Conservation (phyloP, 2,113 vertebrate species). For the Reinhardtius hippoglossoides region DNA sequence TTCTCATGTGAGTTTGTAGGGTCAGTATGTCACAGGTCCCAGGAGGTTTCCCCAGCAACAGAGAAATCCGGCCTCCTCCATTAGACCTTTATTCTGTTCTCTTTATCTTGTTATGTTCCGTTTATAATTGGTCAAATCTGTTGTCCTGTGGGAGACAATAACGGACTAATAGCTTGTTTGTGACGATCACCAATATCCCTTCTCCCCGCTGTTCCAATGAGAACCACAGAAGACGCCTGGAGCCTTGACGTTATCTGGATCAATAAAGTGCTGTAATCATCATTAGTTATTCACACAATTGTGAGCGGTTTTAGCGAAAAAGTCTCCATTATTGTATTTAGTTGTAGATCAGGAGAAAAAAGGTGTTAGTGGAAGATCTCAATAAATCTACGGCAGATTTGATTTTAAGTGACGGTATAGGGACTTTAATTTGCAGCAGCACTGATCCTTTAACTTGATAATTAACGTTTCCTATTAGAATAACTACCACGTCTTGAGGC, state of each 20-base stretch:
- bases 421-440: not conserved
- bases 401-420: not conserved
- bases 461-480: conserved; percentile 46
- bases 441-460: not conserved
- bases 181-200: not conserved
- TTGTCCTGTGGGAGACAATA: not conserved
- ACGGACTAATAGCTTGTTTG: conserved; percentile 2
- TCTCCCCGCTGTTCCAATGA: conserved; percentile 24
- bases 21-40: not conserved
- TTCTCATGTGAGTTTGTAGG: not conserved
- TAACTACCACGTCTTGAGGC: not conserved
- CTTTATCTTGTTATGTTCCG: conserved; percentile 7
- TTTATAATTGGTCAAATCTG: conserved; percentile 30
- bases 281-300: not conserved
- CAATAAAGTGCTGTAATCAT: conserved; percentile 30
- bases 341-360: not conserved
- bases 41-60: not conserved
- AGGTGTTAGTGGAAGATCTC: not conserved
- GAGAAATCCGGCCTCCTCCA: conserved; percentile 1
- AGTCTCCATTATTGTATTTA: not conserved
- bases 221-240: conserved; percentile 8
- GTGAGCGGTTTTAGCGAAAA: not conserved
- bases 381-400: not conserved
- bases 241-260: conserved; percentile 25
- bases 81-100: not conserved